Percentiles rank a stretch among this genome's conserved stretches.
These are phyloP conservation scores for Priapulus caudatus DNA, from an alignment of 2,888 invertebrate species.

Conservation along the genomic window DNA sequence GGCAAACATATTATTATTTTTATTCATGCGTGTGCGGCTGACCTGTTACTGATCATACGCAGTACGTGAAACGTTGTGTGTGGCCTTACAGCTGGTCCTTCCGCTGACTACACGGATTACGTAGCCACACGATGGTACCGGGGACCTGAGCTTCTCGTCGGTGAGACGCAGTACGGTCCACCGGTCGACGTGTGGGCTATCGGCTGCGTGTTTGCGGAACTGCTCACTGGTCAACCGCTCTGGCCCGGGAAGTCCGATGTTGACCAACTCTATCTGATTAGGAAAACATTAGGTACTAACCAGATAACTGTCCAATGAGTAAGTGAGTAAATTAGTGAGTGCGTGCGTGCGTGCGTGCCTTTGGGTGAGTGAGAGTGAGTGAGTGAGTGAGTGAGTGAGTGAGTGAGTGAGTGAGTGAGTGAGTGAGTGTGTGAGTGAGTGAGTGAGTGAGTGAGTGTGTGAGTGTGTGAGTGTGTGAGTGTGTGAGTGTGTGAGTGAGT, in stretches of 20 bases:
- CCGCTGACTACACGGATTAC: slow-evolving; percentile 97
- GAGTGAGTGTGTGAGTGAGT: neutral
- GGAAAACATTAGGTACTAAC: slow-evolving; percentile 62
- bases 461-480: neutral
- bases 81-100: slow-evolving; percentile 55
- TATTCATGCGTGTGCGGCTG: too few species aligned
- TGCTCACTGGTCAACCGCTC: slow-evolving; percentile 63
- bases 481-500: neutral
- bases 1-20: too few species aligned
- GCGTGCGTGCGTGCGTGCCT: neutral
- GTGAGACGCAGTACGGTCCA: slow-evolving; percentile 62
- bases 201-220: slow-evolving; percentile 48
- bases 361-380: too few species aligned
- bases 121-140: slow-evolving; percentile 98
- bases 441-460: slow-evolving; percentile 1
- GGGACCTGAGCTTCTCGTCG: slow-evolving; percentile 89
- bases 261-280: slow-evolving; percentile 89
- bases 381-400: slow-evolving; percentile 3
- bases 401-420: neutral
- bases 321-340: neutral
- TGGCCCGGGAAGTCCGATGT: slow-evolving; percentile 99
- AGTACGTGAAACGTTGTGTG: too few species aligned
- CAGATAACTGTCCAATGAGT: too few species aligned
- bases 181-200: slow-evolving; percentile 98
- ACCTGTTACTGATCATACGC: too few species aligned